phyloP scores from a whole-genome alignment of 2,797 vertebrate species.

The Pogoniulus pusillus region DNA sequence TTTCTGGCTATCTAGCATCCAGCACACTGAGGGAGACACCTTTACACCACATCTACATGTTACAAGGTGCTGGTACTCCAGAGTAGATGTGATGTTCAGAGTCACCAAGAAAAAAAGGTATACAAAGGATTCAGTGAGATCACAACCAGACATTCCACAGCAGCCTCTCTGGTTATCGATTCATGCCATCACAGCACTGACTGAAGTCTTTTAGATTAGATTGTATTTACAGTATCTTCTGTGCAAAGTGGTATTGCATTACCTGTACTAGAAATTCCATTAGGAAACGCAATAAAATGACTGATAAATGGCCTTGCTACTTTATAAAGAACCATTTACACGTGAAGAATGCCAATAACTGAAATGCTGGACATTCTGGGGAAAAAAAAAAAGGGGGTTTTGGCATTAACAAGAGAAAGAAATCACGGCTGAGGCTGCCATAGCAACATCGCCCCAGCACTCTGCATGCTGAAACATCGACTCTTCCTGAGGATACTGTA shows the following conservation, averaged over 20 bases:
- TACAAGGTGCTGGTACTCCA: not conserved
- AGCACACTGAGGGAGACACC: not conserved
- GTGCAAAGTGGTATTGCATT: not conserved
- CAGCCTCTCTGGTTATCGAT: not conserved
- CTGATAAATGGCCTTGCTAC: not conserved
- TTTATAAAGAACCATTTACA: not conserved
- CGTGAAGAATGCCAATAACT: not conserved
- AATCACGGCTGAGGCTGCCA: conserved; percentile 63
- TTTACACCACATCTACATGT: not conserved
- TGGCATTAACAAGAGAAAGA: conserved; percentile 29
- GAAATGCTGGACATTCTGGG: not conserved
- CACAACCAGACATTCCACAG: not conserved
- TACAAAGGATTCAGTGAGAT: not conserved
- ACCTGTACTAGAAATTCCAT: not conserved
- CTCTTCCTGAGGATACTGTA: conserved; percentile 14
- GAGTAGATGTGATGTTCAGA: not conserved
- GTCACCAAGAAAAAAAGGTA: not conserved
- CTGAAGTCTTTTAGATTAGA: not conserved
- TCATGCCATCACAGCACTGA: not conserved
- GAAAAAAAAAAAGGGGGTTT: not conserved
- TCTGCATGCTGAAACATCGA: not conserved
- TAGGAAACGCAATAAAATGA: not conserved
- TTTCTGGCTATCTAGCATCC: not conserved
- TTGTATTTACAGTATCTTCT: not conserved
- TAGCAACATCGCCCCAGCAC: conserved; percentile 66